Conservation (phyloP, 2,888 invertebrate genomes). For the Phytoseiulus persimilis region DNA sequence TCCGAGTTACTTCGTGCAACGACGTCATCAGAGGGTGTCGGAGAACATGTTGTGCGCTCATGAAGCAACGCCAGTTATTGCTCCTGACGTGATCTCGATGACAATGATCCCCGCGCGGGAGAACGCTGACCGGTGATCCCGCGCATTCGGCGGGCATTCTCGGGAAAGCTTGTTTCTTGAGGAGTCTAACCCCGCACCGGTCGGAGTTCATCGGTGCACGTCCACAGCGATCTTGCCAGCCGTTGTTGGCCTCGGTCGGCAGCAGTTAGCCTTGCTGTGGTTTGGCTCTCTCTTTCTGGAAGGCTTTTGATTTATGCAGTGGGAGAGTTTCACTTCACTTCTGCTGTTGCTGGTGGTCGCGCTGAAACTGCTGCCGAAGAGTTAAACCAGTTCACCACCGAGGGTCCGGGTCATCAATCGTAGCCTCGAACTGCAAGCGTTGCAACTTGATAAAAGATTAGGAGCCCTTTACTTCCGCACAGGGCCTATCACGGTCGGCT, state of each 20-base stretch:
- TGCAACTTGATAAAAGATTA: slow-evolving; percentile 38
- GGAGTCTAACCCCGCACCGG: not conserved
- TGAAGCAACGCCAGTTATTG: not conserved
- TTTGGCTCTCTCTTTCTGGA: not conserved
- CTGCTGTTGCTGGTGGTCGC: not conserved
- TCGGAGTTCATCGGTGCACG: not conserved
- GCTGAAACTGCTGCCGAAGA: not conserved
- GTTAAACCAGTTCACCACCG: not conserved
- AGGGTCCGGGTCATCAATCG: not conserved
- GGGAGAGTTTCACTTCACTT: not conserved
- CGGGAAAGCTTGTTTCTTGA: too few relatives aligned
- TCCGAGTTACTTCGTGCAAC: not conserved
- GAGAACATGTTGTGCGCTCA: not conserved
- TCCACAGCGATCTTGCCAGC: not conserved
- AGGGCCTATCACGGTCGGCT: not conserved
- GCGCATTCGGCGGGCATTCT: not conserved
- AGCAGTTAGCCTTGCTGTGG: not conserved
- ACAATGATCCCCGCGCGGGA: not conserved
- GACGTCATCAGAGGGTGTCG: not conserved
- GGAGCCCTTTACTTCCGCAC: not conserved
- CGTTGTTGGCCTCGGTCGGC: not conserved
- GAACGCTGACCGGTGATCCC: not conserved
- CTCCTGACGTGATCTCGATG: not conserved
- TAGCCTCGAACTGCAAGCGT: slow-evolving; percentile 27
- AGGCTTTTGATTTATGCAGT: not conserved